These are phyloP conservation scores for Platyscapa corneri DNA, from an alignment of 1,140 invertebrate species.

Conservation along the genomic window DNA sequence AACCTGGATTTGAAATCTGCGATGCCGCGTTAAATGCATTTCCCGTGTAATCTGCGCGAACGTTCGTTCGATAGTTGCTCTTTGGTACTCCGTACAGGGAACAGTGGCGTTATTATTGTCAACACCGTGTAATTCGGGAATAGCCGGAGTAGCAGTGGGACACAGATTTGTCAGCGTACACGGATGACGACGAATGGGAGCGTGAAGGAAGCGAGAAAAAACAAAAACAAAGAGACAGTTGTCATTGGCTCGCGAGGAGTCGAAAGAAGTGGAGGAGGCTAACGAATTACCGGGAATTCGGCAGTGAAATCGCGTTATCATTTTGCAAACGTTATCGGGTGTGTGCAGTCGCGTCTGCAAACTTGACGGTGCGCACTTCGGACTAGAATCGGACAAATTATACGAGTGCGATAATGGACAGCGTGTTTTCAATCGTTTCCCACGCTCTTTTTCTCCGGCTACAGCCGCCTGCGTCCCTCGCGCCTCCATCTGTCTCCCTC, in stretches of 20 bases:
- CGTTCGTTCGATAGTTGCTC: background rate
- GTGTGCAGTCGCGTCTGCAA: too few species aligned
- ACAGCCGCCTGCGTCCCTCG: background rate
- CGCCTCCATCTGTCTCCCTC: background rate
- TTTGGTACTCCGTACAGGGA: background rate
- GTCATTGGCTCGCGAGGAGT: background rate
- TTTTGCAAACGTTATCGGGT: background rate
- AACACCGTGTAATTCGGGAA: too few species aligned
- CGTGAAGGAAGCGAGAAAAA: too few species aligned
- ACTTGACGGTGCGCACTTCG: background rate
- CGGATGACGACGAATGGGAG: too few species aligned
- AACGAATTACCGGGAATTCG: too few species aligned
- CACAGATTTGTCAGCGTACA: too few species aligned
- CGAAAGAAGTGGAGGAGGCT: background rate
- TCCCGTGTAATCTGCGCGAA: too few species aligned
- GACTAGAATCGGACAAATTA: conserved; percentile 22
- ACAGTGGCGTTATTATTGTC: background rate
- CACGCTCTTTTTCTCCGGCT: conserved; percentile 1
- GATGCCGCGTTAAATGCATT: too few species aligned
- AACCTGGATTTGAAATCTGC: too few species aligned
- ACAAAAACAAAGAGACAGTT: background rate
- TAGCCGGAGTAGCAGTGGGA: too few species aligned
- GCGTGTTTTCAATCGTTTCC: background rate
- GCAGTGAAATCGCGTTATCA: background rate
- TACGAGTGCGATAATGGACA: conserved; percentile 48